Conservation (phyloP, 2,888 invertebrate genomes). For the Eutolmus rufibarbis region DNA sequence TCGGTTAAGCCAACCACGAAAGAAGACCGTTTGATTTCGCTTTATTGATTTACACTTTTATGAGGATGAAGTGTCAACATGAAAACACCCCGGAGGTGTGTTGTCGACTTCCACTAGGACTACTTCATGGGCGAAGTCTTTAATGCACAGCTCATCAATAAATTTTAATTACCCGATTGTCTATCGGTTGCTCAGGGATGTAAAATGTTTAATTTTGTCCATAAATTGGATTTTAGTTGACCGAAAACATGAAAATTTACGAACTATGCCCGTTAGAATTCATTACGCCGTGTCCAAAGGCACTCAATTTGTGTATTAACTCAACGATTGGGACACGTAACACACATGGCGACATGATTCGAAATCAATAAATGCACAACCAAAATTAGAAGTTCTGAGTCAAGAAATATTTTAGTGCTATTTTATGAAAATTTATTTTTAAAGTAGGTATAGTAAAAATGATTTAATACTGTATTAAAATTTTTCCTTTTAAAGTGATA, state of each 20-base stretch:
- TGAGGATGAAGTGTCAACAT: slow-evolving; percentile 2
- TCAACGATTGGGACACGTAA: neutral
- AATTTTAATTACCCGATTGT: slow-evolving; percentile 34
- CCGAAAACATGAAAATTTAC: neutral
- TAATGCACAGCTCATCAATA: neutral
- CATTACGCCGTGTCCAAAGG: neutral
- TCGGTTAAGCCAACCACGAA: neutral
- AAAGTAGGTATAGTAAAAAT: too few species aligned
- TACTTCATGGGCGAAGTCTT: neutral
- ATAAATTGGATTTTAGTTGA: slow-evolving; percentile 13
- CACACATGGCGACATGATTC: neutral
- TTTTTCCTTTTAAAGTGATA: neutral
- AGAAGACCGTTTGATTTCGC: neutral
- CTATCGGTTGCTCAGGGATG: neutral
- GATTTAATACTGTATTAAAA: neutral
- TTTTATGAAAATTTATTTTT: too few species aligned
- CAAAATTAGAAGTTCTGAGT: neutral
- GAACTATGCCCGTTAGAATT: neutral
- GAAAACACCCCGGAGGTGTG: neutral
- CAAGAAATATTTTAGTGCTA: too few species aligned
- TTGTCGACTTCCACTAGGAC: neutral
- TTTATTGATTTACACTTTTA: slow-evolving; percentile 13
- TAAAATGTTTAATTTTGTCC: neutral
- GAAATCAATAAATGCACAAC: neutral
- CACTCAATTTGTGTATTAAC: neutral